Evolutionary conservation across 2,113 vertebrate genomes (phyloP), one percentile per base, ranked within the genome.

Genomic region (Mungos mungo): DNA sequence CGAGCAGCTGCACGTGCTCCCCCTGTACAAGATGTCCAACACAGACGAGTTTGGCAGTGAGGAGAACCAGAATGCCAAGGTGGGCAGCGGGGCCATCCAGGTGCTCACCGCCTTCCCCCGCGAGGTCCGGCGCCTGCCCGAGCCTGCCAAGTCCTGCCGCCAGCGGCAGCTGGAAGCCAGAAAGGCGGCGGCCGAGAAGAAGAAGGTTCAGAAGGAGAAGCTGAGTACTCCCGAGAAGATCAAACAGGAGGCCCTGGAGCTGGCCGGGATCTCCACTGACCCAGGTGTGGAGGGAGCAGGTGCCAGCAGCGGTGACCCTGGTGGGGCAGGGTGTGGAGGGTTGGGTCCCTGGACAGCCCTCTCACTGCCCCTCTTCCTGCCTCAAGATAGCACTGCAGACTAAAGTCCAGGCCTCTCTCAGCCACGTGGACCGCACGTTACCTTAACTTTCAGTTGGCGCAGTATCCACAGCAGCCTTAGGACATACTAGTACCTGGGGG

Each of bases 111-210:
- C 99, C 97, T 99, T 99, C 96, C 99, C 99, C 19, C 99, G 99
- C 0, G 99, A 99, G 98, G 99, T 99, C 66, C 99, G 99, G 81
- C 99, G 99, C 97, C 99, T 99, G 92, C 99, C 99, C 0, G 99
- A 99, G 94, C 99, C 99, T 0, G 99, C 99, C 97, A 99, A 99
- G 98, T 99, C 99, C 11, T 99, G 99, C 95, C 98, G 99, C 93
- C 99, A 99, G 97, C 99, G 99, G 71, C 99, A 99, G 60, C 98
- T 99, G 93, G 99, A 99, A 68, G 99, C 99, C 71, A 99, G 99
- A 98, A 99, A 99, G 97, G 99, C 99, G 0, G 99, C 99, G 0
- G 99, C 99, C 0, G 99, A 99, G 98, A 99, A 99, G 98, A 99
- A 99, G 98, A 99, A 99, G 94, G 98, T 98, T n/a, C 99, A 99